Percentiles rank a stretch among this genome's conserved stretches.
Evolutionary conservation across 2,797 vertebrate genomes (phyloP).

Genomic region (Hoplostethus atlanticus): DNA sequence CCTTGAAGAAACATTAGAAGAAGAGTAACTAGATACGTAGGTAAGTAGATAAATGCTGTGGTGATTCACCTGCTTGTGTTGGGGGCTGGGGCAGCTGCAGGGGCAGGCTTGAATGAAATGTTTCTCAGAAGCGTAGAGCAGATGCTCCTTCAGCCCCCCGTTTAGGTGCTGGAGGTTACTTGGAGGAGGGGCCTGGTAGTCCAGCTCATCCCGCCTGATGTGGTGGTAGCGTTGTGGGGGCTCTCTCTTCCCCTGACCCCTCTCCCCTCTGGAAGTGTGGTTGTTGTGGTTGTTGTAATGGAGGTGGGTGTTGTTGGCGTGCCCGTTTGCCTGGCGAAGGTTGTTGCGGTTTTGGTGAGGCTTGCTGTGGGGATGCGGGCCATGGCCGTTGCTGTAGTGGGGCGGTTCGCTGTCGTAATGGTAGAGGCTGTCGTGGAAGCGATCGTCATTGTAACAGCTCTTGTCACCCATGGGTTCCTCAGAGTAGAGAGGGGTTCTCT

Average conservation of each 20-base stretch:
- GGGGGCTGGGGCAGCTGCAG: conserved; percentile 83
- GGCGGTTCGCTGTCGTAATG: conserved; percentile 43
- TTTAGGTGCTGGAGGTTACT: conserved; percentile 76
- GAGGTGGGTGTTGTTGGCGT: conserved; percentile 40
- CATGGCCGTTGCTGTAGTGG: conserved; percentile 70
- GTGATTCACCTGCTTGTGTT: conserved; percentile 74
- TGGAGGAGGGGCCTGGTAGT: conserved; percentile 71
- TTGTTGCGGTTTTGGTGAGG: conserved; percentile 41
- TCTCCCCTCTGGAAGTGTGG: conserved; percentile 41
- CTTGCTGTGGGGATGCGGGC: conserved; percentile 56
- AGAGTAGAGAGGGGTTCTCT: conserved; percentile 76
- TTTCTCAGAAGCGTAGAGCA: conserved; percentile 66
- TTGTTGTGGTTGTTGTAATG: conserved; percentile 72
- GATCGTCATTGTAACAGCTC: conserved; percentile 44
- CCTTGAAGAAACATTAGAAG: conserved; percentile 17
- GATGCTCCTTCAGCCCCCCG: conserved; percentile 67
- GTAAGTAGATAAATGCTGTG: neutral
- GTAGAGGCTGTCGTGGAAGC: conserved; percentile 40
- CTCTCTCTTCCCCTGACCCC: conserved; percentile 59
- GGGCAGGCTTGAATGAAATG: conserved; percentile 57
- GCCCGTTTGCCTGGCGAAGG: conserved; percentile 54
- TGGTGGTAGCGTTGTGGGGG: conserved; percentile 68
- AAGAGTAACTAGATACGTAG: conserved; percentile 4
- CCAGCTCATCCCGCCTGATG: conserved; percentile 70
- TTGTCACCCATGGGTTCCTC: conserved; percentile 76